Percentiles rank a stretch among this genome's conserved stretches.
Conservation (phyloP, 2,113 vertebrate genomes). For the Xiphorhynchus elegans region DNA sequence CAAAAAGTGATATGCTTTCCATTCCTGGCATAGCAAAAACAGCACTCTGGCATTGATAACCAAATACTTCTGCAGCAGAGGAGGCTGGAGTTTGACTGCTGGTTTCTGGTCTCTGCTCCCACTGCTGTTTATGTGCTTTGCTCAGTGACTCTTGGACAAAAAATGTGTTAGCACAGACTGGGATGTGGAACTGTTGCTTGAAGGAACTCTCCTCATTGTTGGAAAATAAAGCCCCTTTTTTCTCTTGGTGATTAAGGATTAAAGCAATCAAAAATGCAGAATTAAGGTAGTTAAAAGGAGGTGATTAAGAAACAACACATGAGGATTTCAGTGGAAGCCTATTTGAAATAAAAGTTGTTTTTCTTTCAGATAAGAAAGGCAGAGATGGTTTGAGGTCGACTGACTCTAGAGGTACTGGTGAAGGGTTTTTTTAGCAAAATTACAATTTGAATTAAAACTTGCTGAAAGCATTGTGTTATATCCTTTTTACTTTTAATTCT, state of each 20-base stretch:
- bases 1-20: slow-evolving; percentile 13
- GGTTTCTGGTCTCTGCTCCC: background rate
- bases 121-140: background rate
- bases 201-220: background rate
- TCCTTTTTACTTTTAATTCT: background rate
- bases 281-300: slow-evolving; percentile 9
- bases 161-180: background rate
- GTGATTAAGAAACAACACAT: background rate
- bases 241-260: background rate
- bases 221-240: background rate
- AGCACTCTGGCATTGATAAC: background rate
- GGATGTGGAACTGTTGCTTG: background rate
- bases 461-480: background rate
- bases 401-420: background rate
- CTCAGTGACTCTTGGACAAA: background rate
- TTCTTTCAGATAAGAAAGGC: slow-evolving; percentile 1
- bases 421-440: background rate
- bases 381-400: background rate
- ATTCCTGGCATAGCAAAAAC: slow-evolving; percentile 14
- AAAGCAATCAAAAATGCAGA: slow-evolving; percentile 11
- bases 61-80: background rate
- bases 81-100: background rate
- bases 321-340: slow-evolving; percentile 10
- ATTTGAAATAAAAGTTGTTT: background rate
- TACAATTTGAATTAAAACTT: background rate